Conservation (phyloP, 2,888 invertebrate species). For the Drosophila pegasa region DNA sequence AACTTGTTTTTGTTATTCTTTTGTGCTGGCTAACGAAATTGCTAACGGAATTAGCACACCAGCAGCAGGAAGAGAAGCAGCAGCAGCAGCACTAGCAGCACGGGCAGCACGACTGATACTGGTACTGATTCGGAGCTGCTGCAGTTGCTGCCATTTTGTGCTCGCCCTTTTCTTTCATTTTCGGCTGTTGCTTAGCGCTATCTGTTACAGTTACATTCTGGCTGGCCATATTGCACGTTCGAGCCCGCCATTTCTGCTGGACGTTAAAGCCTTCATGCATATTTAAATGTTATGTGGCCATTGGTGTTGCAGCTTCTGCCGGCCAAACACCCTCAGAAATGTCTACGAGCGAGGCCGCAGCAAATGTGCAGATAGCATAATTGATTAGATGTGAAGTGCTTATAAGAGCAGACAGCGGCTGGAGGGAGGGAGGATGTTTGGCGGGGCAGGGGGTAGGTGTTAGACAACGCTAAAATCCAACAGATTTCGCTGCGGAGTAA, state of each 20-base stretch:
- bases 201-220: slow-evolving; percentile 56
- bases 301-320: slow-evolving; percentile 38
- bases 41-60: slow-evolving; percentile 72
- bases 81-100: slow-evolving; percentile 1
- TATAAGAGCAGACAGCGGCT: slow-evolving; percentile 51
- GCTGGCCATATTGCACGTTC: slow-evolving; percentile 37
- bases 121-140: slow-evolving; percentile 40
- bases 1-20: slow-evolving; percentile 23
- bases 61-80: slow-evolving; percentile 9
- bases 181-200: slow-evolving; percentile 29
- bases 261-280: slow-evolving; percentile 68
- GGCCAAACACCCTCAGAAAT: slow-evolving; percentile 11
- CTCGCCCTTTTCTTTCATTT: slow-evolving; percentile 10
- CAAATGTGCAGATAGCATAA: slow-evolving; percentile 72
- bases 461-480: slow-evolving; percentile 14
- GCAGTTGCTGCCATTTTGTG: slow-evolving; percentile 12
- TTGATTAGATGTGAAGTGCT: slow-evolving; percentile 76
- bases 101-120: slow-evolving; percentile 34
- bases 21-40: slow-evolving; percentile 54
- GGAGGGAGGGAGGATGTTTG: neutral
- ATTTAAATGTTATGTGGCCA: slow-evolving; percentile 74
- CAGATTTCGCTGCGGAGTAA: slow-evolving; percentile 35
- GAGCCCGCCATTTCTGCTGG: slow-evolving; percentile 18
- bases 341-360: slow-evolving; percentile 21
- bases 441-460: neutral